phyloP scores from a whole-genome alignment of 2,113 vertebrate genomes.

The Chaetops frenatus region DNA sequence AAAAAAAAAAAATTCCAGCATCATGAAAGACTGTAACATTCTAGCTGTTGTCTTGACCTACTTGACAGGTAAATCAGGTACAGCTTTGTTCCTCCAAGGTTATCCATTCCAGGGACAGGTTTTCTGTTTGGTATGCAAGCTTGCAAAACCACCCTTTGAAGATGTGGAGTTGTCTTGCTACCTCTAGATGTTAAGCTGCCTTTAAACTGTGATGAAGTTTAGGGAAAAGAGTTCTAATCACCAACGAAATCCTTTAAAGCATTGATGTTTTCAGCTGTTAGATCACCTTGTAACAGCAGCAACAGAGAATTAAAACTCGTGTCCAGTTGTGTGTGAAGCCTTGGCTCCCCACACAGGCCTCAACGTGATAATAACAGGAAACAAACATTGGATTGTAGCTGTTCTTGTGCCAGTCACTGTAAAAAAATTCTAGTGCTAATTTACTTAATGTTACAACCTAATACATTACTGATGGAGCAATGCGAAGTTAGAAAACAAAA shows the following conservation, averaged over 20 bases:
- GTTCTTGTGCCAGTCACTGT: neutral
- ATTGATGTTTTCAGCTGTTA: conserved; percentile 3
- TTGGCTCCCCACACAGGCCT: neutral
- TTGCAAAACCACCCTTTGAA: conserved; percentile 53
- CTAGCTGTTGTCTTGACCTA: neutral
- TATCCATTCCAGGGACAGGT: neutral
- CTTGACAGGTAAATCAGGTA: neutral
- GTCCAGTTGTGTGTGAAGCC: neutral
- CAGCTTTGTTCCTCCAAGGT: conserved; percentile 45
- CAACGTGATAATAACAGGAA: neutral
- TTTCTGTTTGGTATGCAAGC: conserved; percentile 35
- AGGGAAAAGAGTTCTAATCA: conserved; percentile 49
- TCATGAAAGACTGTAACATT: neutral
- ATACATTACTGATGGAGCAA: neutral
- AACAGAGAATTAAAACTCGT: neutral
- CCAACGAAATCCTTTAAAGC: conserved; percentile 40
- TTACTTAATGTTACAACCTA: neutral
- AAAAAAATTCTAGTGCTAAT: neutral
- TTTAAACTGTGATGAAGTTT: conserved; percentile 53
- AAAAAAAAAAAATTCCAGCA: neutral
- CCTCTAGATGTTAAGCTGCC: conserved; percentile 52
- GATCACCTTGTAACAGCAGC: conserved; percentile 2
- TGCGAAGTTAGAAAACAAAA: neutral
- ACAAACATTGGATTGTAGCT: neutral
- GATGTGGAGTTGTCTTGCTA: conserved; percentile 4